Evolutionary conservation across 2,888 invertebrate genomes (phyloP).

Genomic region (Pemphredon lugubris): DNA sequence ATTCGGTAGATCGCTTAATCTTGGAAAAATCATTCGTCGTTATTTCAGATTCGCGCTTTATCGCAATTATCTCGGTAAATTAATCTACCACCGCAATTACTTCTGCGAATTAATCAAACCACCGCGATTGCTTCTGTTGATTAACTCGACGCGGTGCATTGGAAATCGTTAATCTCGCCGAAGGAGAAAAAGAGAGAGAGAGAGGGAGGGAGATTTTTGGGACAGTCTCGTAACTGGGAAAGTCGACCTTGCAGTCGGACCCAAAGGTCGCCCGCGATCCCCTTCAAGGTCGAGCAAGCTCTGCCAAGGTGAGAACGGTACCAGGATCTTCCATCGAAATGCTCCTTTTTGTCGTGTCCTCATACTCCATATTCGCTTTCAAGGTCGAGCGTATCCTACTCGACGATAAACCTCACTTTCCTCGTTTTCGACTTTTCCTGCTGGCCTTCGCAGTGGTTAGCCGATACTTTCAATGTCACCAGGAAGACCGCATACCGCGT

Average conservation of each 20-base stretch:
- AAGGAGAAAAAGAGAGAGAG: no score
- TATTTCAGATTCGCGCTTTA: no score
- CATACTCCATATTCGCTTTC: slow-evolving; percentile 15
- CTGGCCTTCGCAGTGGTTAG: slow-evolving; percentile 45
- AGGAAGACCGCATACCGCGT: slow-evolving; percentile 33
- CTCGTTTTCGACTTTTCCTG: slow-evolving; percentile 54
- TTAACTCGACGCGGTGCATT: no score
- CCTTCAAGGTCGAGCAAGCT: slow-evolving; percentile 35
- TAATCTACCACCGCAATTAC: no score
- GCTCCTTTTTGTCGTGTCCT: slow-evolving; percentile 10
- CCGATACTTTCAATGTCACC: slow-evolving; percentile 53
- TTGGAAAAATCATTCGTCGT: no score
- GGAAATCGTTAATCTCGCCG: no score
- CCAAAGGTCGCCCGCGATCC: slow-evolving; percentile 39
- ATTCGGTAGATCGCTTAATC: no score
- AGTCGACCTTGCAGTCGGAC: slow-evolving; percentile 31
- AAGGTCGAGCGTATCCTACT: slow-evolving; percentile 38
- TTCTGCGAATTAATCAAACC: no score
- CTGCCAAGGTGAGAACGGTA: slow-evolving; percentile 32
- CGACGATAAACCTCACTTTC: slow-evolving; percentile 26
- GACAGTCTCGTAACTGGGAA: no score
- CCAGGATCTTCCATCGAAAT: slow-evolving; percentile 35
- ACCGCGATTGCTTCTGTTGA: no score
- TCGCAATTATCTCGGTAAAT: no score
- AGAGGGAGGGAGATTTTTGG: no score